Evolutionary conservation across 2,888 invertebrate genomes (phyloP).

Genomic region (Catocala sponsa): DNA sequence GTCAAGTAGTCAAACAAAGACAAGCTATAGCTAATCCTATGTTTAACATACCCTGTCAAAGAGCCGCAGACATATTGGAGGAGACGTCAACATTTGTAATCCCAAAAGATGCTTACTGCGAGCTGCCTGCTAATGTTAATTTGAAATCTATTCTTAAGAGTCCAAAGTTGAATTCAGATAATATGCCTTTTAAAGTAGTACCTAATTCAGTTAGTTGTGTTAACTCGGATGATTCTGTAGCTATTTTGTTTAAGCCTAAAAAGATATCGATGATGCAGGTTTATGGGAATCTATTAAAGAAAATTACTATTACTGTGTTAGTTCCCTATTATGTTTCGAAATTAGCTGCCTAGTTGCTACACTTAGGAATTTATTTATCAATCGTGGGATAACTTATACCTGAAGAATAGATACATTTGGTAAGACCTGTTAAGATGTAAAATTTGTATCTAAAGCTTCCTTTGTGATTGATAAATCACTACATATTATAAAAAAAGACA

Average conservation of each 20-base stretch:
- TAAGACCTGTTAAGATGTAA: too few relatives aligned
- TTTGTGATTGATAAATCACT: too few relatives aligned
- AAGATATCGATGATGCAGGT: constrained; percentile 59
- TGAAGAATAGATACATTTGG: too few relatives aligned
- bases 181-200: constrained; percentile 33
- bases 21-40: constrained; percentile 21
- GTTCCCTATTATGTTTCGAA: constrained; percentile 66
- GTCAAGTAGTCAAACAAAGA: constrained; percentile 17
- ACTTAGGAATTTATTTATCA: too few relatives aligned
- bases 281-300: constrained; percentile 64
- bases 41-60: constrained; percentile 64
- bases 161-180: constrained; percentile 43
- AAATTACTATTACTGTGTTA: constrained; percentile 62
- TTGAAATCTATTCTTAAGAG: constrained; percentile 36
- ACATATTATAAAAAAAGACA: too few relatives aligned
- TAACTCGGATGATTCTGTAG: constrained; percentile 55
- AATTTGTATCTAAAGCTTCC: too few relatives aligned
- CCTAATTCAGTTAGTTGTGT: constrained; percentile 46
- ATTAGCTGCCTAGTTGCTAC: constrained; percentile 18
- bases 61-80: constrained; percentile 61
- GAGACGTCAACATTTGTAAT: constrained; percentile 43
- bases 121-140: constrained; percentile 30
- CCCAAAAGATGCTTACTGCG: constrained; percentile 38
- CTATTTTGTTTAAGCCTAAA: constrained; percentile 64
- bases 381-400: too few relatives aligned